Conservation (phyloP, 2,888 invertebrate genomes). For the Raillietiella orientalis region DNA sequence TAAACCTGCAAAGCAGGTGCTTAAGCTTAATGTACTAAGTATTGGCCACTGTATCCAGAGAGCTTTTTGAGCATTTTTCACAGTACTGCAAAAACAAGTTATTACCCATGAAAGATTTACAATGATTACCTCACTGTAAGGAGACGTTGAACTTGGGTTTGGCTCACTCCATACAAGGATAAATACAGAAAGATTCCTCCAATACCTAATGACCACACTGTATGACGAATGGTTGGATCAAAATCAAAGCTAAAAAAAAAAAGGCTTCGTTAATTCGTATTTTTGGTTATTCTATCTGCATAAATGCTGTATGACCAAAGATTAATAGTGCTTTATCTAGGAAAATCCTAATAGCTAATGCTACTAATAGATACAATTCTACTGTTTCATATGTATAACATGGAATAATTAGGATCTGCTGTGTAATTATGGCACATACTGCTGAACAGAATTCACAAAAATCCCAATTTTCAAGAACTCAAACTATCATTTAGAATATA, state of each 20-base stretch:
- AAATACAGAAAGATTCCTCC: conserved; percentile 51
- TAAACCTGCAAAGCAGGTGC: conserved; percentile 37
- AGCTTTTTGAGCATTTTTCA: conserved; percentile 32
- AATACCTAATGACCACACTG: conserved; percentile 43
- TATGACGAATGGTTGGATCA: conserved; percentile 48
- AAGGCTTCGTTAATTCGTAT: background rate
- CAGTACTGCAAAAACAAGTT: conserved; percentile 6
- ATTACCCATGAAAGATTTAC: no score
- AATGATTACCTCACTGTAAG: conserved; percentile 14
- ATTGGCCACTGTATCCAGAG: conserved; percentile 55
- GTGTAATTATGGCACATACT: no score
- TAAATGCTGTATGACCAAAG: no score
- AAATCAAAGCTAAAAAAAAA: conserved; percentile 24
- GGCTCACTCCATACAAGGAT: conserved; percentile 55
- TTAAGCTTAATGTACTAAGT: conserved; percentile 30
- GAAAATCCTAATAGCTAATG: no score
- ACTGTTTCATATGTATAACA: no score
- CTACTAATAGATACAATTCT: no score
- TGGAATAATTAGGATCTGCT: no score
- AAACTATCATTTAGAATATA: no score
- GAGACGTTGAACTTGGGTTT: conserved; percentile 29
- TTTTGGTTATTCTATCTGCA: no score
- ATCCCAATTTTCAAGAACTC: no score
- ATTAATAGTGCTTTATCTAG: no score
- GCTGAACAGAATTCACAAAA: no score